phyloP scores from a whole-genome alignment of 35 echinoderm and acorn worm species.

The Amphiura filiformis region DNA sequence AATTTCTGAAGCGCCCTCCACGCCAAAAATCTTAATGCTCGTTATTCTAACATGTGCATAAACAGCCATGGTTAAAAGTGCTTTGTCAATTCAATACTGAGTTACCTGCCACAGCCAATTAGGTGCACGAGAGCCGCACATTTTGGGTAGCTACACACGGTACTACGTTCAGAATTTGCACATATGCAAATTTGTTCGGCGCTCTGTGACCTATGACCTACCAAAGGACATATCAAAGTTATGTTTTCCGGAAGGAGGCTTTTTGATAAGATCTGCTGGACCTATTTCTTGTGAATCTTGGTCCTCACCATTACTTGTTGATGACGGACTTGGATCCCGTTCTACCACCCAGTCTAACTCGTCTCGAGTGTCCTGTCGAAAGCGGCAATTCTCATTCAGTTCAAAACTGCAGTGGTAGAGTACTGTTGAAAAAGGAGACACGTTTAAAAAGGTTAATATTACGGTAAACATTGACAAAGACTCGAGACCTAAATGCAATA shows the following conservation, averaged over 20 bases:
- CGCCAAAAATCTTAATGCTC: too few relatives aligned
- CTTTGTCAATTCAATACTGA: neutral
- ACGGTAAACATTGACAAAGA: too few relatives aligned
- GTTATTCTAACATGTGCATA: neutral
- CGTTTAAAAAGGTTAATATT: too few relatives aligned
- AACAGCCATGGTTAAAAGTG: neutral
- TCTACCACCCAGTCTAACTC: slow-evolving; percentile 56
- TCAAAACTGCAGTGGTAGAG: slow-evolving; percentile 57
- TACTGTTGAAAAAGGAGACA: neutral
- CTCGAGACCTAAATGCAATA: too few relatives aligned
- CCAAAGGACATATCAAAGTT: slow-evolving; percentile 11
- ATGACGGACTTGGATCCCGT: neutral
- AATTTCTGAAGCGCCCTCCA: too few relatives aligned
- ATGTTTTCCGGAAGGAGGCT: neutral
- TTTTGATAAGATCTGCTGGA: neutral
- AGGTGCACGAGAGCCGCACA: neutral
- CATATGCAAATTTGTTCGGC: neutral
- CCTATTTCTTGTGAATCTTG: neutral
- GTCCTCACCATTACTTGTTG: slow-evolving; percentile 8
- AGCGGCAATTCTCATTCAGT: slow-evolving; percentile 31
- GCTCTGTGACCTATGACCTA: slow-evolving; percentile 10
- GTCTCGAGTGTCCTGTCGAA: slow-evolving; percentile 44
- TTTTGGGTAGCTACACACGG: neutral
- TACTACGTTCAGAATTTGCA: neutral
- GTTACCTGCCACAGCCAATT: neutral